Evolutionary conservation across 2,113 vertebrate genomes (phyloP).

Genomic region (Uria aalge): DNA sequence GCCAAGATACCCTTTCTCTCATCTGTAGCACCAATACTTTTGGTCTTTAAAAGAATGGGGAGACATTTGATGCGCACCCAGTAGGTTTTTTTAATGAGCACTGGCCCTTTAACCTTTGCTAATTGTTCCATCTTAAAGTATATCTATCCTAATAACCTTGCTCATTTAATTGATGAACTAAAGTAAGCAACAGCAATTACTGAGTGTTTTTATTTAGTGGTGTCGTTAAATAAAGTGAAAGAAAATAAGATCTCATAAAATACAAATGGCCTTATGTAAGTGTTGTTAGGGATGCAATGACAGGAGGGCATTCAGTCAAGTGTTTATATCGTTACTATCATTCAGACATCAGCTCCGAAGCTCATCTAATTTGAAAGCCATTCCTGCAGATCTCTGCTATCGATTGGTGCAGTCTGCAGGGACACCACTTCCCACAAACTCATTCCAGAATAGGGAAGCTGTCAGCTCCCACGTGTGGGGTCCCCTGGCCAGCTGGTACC

Average conservation of each 20-base stretch:
- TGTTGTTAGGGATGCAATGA: not conserved
- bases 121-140: constrained; percentile 18
- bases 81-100: not conserved
- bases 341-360: not conserved
- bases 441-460: not conserved
- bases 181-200: not conserved
- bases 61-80: not conserved
- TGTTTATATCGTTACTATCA: constrained; percentile 6
- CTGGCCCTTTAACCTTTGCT: not conserved
- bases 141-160: not conserved
- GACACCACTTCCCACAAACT: not conserved
- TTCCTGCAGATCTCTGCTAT: constrained; percentile 22
- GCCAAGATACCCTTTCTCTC: not conserved
- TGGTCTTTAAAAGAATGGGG: not conserved
- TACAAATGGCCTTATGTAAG: not conserved
- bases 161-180: constrained; percentile 17
- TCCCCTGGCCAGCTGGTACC: not conserved
- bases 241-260: constrained; percentile 34
- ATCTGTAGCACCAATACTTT: not conserved
- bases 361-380: constrained; percentile 25
- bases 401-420: not conserved
- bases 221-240: not conserved
- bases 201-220: constrained; percentile 8
- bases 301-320: constrained; percentile 16
- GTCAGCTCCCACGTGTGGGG: not conserved